Evolutionary conservation across 2,797 vertebrate genomes (phyloP).

Genomic region (Neostethus bicornis): DNA sequence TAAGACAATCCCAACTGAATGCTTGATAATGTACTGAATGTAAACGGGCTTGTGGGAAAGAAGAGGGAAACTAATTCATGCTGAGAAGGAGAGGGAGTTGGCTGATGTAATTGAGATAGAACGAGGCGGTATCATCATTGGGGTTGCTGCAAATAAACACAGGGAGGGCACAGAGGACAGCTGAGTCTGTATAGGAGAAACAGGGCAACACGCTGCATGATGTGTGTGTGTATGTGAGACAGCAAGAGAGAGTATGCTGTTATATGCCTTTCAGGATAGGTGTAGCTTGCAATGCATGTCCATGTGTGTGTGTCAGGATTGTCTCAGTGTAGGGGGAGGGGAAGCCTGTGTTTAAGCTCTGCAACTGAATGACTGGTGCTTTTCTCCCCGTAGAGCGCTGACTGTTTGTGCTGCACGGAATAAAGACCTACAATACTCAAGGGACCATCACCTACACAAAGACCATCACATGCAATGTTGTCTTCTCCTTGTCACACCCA

Average conservation of each 20-base stretch:
- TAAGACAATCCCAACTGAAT: neutral
- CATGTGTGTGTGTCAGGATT: constrained; percentile 50
- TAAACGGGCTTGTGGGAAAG: constrained; percentile 19
- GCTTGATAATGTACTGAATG: constrained; percentile 20
- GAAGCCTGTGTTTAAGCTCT: constrained; percentile 64
- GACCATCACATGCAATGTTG: constrained; percentile 43
- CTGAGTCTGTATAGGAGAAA: constrained; percentile 65
- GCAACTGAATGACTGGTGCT: constrained; percentile 65
- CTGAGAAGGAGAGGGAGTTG: constrained; percentile 62
- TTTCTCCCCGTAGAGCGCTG: constrained; percentile 51
- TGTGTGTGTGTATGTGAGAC: constrained; percentile 31
- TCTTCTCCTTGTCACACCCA: constrained; percentile 58
- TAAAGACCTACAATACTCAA: constrained; percentile 60
- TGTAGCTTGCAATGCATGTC: constrained; percentile 32
- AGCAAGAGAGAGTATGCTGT: constrained; percentile 48
- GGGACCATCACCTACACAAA: constrained; percentile 65
- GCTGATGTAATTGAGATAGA: constrained; percentile 81
- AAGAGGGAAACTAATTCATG: constrained; percentile 58
- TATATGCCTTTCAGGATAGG: constrained; percentile 60
- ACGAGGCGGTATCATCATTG: constrained; percentile 77
- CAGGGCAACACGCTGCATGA: constrained; percentile 34
- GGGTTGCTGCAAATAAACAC: constrained; percentile 76
- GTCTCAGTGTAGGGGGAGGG: constrained; percentile 58
- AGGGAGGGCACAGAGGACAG: constrained; percentile 69
- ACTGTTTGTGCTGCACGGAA: constrained; percentile 65